Evolutionary conservation across 2,888 invertebrate genomes (phyloP).

Genomic region (Lymantria monacha): DNA sequence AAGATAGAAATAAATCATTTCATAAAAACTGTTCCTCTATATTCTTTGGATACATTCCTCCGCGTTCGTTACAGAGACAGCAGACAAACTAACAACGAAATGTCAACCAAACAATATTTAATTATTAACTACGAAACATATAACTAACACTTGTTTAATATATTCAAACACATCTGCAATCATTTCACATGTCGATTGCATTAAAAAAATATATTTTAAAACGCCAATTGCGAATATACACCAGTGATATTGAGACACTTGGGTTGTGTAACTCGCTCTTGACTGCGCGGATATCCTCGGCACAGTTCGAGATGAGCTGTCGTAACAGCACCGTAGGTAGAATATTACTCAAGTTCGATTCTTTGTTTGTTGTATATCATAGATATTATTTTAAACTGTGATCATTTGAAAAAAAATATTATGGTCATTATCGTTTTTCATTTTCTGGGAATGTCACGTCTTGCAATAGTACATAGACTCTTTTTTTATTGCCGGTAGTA

Average conservation of each 20-base stretch:
- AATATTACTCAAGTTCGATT: constrained; percentile 16
- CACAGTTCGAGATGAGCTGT: constrained; percentile 29
- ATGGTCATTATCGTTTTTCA: no score
- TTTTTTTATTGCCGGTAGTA: no score
- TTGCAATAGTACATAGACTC: no score
- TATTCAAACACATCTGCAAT: constrained; percentile 1
- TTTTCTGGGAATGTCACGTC: no score
- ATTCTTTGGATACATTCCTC: no score
- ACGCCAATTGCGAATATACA: constrained; percentile 31
- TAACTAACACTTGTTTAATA: constrained; percentile 9
- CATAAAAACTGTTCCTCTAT: no score
- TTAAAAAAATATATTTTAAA: constrained; percentile 19
- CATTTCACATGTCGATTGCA: constrained; percentile 4
- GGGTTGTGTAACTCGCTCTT: constrained; percentile 35
- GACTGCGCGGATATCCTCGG: constrained; percentile 32
- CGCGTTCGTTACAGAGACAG: no score
- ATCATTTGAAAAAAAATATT: background rate
- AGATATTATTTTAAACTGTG: background rate
- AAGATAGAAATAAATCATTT: no score
- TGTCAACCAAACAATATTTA: no score
- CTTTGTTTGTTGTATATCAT: background rate
- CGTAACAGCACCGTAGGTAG: constrained; percentile 14
- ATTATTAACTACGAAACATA: no score
- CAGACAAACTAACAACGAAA: no score
- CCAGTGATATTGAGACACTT: constrained; percentile 29